Evolutionary conservation across 1,140 invertebrate species (phyloP), one percentile per base, ranked within the genome.

Genomic region (Archegozetes longisetosus): DNA sequence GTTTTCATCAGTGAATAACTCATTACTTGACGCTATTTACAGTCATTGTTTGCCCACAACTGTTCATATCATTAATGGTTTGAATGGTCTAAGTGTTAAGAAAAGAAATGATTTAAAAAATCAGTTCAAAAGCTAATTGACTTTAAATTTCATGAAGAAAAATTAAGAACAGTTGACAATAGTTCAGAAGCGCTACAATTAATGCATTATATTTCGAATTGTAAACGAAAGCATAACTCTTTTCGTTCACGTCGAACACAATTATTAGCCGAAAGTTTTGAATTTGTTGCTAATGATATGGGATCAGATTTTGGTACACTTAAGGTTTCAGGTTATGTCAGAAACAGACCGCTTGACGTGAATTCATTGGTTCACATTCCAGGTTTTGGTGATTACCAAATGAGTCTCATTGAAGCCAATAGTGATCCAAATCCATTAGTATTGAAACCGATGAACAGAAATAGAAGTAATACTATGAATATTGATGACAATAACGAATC

Each of bases 341-440:
- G 86, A 67, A 67, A 68, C 13, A 77, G 80, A 65, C 74, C 84
- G 6, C 73, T 94, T 46, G 84, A 83, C 71, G 88, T 86, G 0
- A 95, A 97, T 77, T 76, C 82, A 64, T 75, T 96, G 51, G 75
- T 98, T 51, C 87, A 97, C 68, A 80, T 98, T 55, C 82, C 87
- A 55, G 90, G 88, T 0, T 80, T 88, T 69, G 92, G 90, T 47
- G 86, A 94, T 69, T 97, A 85, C 71, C 91, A 95, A 76, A 82
- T 97, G 79, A 76, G 73, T 2, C 80, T 83, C 70, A 88, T 96
- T 64, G 82, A 84, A 74, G 77, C 79, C 1, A 70, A 77, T 0
- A 71, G 74, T 58, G 87, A 94, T 78, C 86, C 86, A 2, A 80
- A 84, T 73, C 78, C 81, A 58, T 67, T 85, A n/a, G 77, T 78